phyloP scores from a whole-genome alignment of 1,140 invertebrate species.

The Listronotus bonariensis region DNA sequence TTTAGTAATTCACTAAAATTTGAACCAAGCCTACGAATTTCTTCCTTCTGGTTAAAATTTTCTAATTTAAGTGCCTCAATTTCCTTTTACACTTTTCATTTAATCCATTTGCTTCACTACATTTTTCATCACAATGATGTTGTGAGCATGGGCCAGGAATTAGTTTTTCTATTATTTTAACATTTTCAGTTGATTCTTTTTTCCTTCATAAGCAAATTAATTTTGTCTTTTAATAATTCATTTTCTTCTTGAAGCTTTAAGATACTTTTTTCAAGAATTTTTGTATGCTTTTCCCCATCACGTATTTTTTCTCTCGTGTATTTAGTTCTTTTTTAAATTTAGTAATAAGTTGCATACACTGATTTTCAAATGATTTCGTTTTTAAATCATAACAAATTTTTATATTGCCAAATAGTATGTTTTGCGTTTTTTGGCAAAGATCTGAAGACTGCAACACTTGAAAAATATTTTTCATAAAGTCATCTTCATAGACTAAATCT shows the following conservation, averaged over 20 bases:
- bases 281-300: constrained; percentile 11
- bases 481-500: constrained; percentile 17
- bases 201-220: constrained; percentile 9
- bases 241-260: constrained; percentile 16
- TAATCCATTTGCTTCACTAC: constrained; percentile 1
- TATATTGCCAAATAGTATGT: constrained; percentile 7
- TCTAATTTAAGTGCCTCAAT: constrained; percentile 16
- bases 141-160: constrained; percentile 12
- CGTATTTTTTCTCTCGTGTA: constrained; percentile 14
- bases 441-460: constrained; percentile 8
- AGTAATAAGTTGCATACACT: constrained; percentile 20
- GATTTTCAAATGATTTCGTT: constrained; percentile 16
- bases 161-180: constrained; percentile 7
- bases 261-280: constrained; percentile 30
- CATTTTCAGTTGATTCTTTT: neutral
- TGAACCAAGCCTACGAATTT: constrained; percentile 24
- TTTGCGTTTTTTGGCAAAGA: constrained; percentile 8
- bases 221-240: constrained; percentile 13
- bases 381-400: constrained; percentile 29
- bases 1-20: constrained; percentile 17
- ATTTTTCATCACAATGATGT: constrained; percentile 30
- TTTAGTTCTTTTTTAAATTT: constrained; percentile 31
- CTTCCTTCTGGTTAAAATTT: constrained; percentile 19
- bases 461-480: constrained; percentile 21
- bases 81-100: constrained; percentile 28